Evolutionary conservation across 2,113 vertebrate genomes (phyloP).

Genomic region (Bettongia penicillata): DNA sequence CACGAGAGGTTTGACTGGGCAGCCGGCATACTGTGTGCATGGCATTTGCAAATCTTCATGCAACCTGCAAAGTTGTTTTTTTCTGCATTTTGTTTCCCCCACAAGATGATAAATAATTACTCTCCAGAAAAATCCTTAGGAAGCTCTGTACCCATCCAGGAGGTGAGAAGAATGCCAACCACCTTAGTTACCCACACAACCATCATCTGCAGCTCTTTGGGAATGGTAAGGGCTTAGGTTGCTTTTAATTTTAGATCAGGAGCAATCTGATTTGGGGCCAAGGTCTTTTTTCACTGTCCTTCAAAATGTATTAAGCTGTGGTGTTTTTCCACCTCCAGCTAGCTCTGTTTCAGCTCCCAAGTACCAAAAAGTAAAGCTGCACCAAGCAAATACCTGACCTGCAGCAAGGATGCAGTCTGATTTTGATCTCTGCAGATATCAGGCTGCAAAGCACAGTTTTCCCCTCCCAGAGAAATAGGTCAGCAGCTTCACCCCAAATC

Average conservation of each 20-base stretch:
- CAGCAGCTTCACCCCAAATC: neutral
- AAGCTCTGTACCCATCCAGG: conserved; percentile 61
- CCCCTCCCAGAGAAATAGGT: neutral
- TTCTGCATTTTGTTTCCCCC: neutral
- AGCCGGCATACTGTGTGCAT: conserved; percentile 69
- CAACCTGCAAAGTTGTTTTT: conserved; percentile 69
- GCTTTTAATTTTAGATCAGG: conserved; percentile 74
- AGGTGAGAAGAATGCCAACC: conserved; percentile 66
- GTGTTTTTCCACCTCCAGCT: conserved; percentile 65
- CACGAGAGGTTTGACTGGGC: conserved; percentile 78
- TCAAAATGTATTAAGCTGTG: conserved; percentile 54
- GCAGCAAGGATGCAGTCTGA: conserved; percentile 7
- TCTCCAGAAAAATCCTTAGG: conserved; percentile 73
- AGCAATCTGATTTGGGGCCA: conserved; percentile 70
- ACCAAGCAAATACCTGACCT: conserved; percentile 31
- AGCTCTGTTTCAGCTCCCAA: conserved; percentile 62
- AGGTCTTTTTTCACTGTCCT: conserved; percentile 70
- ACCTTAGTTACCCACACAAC: conserved; percentile 56
- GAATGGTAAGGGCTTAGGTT: conserved; percentile 60
- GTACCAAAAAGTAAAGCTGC: conserved; percentile 50
- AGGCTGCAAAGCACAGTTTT: neutral
- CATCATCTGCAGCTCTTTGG: conserved; percentile 52
- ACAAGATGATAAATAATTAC: conserved; percentile 75
- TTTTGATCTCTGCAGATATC: neutral
- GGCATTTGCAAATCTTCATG: conserved; percentile 80